Conservation (phyloP, 2,888 invertebrate species). For the Abrostola tripartita region DNA sequence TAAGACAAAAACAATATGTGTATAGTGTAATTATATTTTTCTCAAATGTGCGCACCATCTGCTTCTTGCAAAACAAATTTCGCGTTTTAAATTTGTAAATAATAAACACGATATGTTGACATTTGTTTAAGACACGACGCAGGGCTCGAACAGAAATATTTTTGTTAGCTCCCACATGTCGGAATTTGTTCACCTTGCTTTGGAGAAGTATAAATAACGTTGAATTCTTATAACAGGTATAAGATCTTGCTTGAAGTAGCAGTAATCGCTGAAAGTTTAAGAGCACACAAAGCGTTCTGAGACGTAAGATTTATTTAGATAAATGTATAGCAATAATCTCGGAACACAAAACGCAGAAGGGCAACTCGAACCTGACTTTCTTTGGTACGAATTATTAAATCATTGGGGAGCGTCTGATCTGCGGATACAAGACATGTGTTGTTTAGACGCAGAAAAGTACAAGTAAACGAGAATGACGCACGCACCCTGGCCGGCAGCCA, state of each 20-base stretch:
- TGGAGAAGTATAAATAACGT: background rate
- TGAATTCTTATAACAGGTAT: background rate
- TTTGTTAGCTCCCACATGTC: conserved; percentile 3
- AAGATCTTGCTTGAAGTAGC: background rate
- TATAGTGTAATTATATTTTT: conserved; percentile 6
- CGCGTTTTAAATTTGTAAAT: conserved; percentile 33
- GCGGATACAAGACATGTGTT: conserved; percentile 59
- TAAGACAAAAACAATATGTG: conserved; percentile 24
- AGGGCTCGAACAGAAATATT: conserved; percentile 2
- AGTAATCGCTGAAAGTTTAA: conserved; percentile 1
- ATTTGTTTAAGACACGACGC: background rate
- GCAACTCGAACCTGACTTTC: conserved; percentile 20
- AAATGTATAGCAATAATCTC: conserved; percentile 11
- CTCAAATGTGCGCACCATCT: conserved; percentile 40
- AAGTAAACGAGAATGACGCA: conserved; percentile 80
- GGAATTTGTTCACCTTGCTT: background rate
- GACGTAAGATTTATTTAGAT: conserved; percentile 4
- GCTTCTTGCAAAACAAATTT: conserved; percentile 41
- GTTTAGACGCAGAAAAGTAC: conserved; percentile 67
- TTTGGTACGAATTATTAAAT: conserved; percentile 30
- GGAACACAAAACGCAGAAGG: conserved; percentile 13
- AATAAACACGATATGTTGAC: conserved; percentile 34
- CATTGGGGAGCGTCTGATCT: conserved; percentile 30
- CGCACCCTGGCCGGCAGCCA: conserved; percentile 76
- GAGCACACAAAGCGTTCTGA: background rate